Evolutionary conservation across 1,140 invertebrate genomes (phyloP), one percentile per base, ranked within the genome.

Genomic region (Zaprionus africanus): DNA sequence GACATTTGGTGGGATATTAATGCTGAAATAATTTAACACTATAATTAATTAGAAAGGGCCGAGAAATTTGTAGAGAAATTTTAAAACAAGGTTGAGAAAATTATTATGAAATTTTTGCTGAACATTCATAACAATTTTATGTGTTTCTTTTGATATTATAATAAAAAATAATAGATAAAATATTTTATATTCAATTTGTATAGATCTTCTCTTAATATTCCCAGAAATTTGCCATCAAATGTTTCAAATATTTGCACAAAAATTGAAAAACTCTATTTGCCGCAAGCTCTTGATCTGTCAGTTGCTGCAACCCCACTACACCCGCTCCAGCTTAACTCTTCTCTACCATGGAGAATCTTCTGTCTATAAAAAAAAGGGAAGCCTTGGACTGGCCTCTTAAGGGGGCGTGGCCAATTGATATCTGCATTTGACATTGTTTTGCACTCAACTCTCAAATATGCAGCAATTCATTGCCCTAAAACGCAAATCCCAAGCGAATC

Each of bases 391-490:
- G 13, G 4, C 38, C 38, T 2, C 22, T 2, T 19, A n/a, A 49
- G 46, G 36, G 51, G 61, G 49, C 65, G 53, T 46, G 41, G n/a
- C 41, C 72, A 49, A 70, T 75, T 63, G 72, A 63, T 63, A 63
- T 58, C 41, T 75, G 59, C 58, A 70, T 63, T 70, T 75, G 66
- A 75, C 66, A 75, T 70, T 75, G 66, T 75, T 75, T 70, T 75
- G 66, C 66, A 70, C 59, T 75, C 41, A 63, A n/a, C 72, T 22
- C 38, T 63, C 41, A 75, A 75, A 69, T 70, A 70, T 75, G 51
- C 59, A 63, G 59, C 60, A 75, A 70, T 75, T 63, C 72, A 75
- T 70, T 75, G 72, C 72, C 72, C 70, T 63, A 63, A 75, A 75
- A 69, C 31, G 31, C 41, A 75, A 58, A 69, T 34, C 38, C 59